These are phyloP conservation scores for Melanerpes aurifrons DNA, from an alignment of 2,113 vertebrate species.

Conservation along the genomic window DNA sequence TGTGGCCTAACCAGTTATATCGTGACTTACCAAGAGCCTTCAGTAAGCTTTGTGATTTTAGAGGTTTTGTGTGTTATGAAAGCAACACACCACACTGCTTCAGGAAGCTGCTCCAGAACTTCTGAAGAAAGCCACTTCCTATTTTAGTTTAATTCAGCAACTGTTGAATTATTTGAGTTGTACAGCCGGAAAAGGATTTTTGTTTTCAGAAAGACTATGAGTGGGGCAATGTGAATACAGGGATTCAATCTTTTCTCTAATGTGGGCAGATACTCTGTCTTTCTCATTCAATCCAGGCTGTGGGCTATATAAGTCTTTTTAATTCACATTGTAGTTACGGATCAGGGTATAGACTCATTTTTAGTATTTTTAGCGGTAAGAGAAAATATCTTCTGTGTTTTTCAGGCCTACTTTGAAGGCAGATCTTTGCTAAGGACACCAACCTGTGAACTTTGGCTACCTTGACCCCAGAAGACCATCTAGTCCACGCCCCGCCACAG, in stretches of 20 bases:
- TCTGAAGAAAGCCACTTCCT: background rate
- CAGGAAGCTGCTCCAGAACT: slow-evolving; percentile 22
- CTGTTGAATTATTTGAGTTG: background rate
- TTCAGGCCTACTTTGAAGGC: background rate
- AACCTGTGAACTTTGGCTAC: background rate
- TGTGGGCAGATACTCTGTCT: background rate
- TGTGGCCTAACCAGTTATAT: too few relatives aligned
- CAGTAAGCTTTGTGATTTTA: background rate
- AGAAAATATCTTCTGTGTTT: background rate
- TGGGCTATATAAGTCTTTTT: background rate
- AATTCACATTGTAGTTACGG: background rate
- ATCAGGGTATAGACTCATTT: background rate
- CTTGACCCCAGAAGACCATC: background rate
- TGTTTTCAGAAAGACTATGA: background rate
- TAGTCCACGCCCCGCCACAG: too few relatives aligned
- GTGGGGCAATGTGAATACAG: background rate
- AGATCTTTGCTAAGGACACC: background rate
- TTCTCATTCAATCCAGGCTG: background rate
- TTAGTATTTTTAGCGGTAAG: background rate
- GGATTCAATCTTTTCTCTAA: background rate
- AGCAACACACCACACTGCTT: background rate
- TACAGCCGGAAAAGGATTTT: background rate
- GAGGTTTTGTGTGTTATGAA: background rate
- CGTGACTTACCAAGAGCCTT: background rate
- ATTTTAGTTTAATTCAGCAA: background rate